Conservation (phyloP, 2,113 vertebrate genomes). For the Emydocephalus ijimae region DNA sequence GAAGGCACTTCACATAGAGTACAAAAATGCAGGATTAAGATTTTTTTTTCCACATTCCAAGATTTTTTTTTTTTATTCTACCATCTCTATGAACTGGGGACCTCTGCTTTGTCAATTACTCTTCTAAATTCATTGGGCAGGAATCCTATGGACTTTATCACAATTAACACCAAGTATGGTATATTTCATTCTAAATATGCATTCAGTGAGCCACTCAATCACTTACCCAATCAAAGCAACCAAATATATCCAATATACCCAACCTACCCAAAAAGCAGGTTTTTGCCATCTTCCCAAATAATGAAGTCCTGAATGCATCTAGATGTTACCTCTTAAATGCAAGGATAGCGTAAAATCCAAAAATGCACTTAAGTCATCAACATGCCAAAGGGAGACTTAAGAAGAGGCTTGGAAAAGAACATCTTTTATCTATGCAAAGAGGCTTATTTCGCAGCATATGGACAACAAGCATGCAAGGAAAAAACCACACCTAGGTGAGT, state of each 20-base stretch:
- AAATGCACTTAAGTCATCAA: too few relatives aligned
- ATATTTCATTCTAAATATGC: neutral
- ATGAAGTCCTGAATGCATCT: neutral
- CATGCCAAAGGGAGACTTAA: too few relatives aligned
- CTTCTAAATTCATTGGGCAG: neutral
- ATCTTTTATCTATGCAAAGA: too few relatives aligned
- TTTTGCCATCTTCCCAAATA: neutral
- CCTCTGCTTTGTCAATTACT: neutral
- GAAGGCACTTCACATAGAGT: neutral
- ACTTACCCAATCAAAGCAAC: neutral
- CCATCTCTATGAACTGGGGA: neutral
- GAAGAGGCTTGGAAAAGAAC: too few relatives aligned
- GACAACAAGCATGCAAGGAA: too few relatives aligned
- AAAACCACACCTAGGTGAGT: too few relatives aligned
- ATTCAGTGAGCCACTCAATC: neutral
- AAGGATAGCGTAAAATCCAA: neutral
- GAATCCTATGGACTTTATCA: neutral
- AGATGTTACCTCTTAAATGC: neutral
- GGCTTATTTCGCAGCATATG: too few relatives aligned
- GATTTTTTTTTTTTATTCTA: neutral
- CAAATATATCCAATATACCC: neutral
- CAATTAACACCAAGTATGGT: neutral
- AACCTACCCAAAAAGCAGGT: neutral
- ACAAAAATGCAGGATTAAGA: neutral
- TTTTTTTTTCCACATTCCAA: neutral